phyloP scores from a whole-genome alignment of 2,113 vertebrate genomes.

The Probosciger aterrimus region DNA sequence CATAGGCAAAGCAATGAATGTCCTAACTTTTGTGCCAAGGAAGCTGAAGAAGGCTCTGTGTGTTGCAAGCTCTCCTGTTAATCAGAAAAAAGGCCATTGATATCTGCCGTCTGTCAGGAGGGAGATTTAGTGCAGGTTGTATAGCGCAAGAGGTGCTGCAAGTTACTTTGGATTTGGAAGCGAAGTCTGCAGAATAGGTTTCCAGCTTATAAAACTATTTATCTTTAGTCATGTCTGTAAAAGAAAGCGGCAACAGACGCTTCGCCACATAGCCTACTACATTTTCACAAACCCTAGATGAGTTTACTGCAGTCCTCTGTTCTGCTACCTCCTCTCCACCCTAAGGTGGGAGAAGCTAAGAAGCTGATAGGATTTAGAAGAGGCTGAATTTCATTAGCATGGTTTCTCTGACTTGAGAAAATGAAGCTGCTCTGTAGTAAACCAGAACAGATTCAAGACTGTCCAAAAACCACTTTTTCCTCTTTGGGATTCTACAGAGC shows the following conservation, averaged over 20 bases:
- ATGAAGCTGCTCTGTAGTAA: neutral
- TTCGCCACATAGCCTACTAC: neutral
- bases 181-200: neutral
- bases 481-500: neutral
- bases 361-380: neutral
- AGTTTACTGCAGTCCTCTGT: neutral
- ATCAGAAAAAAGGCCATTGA: neutral
- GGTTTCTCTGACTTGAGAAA: neutral
- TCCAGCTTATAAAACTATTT: neutral
- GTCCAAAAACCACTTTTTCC: neutral
- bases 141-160: neutral
- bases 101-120: neutral
- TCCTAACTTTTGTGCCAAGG: neutral
- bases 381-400: neutral
- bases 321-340: neutral
- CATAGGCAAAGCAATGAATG: neutral
- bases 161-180: neutral
- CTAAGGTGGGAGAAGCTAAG: neutral
- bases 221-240: neutral
- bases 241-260: neutral
- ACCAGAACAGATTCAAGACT: neutral
- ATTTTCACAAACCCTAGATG: neutral
- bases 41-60: neutral
- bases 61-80: neutral
- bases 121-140: neutral